Evolutionary conservation across 2,797 vertebrate genomes (phyloP).

Genomic region (Xyrichtys novacula): DNA sequence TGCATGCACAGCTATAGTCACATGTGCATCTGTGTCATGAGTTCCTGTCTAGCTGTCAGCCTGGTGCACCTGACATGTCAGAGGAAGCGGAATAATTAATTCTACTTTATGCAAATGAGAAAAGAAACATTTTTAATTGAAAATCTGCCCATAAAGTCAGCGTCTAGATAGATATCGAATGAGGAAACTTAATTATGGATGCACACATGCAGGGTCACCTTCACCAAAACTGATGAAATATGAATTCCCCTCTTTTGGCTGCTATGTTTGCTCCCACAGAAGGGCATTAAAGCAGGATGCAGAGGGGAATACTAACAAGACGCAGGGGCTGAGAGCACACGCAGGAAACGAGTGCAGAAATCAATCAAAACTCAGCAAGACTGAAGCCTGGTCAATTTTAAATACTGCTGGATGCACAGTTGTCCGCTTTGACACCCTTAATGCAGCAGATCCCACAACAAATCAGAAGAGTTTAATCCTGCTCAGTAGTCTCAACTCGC

Average conservation of each 20-base stretch:
- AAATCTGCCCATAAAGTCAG: constrained; percentile 14
- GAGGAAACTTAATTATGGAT: constrained; percentile 1
- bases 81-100: constrained; percentile 1
- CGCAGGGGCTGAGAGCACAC: constrained; percentile 22
- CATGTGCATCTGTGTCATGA: background rate
- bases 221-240: constrained; percentile 37
- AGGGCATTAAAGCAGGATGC: constrained; percentile 21
- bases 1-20: background rate
- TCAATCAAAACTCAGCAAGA: constrained; percentile 53
- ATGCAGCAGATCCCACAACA: constrained; percentile 45
- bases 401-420: constrained; percentile 27
- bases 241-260: constrained; percentile 38
- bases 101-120: constrained; percentile 18
- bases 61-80: background rate
- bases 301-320: constrained; percentile 45
- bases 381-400: constrained; percentile 47
- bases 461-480: constrained; percentile 48
- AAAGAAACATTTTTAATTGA: constrained; percentile 20
- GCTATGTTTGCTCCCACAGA: constrained; percentile 38
- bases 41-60: constrained; percentile 8
- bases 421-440: constrained; percentile 45
- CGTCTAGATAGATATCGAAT: constrained; percentile 8
- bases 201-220: constrained; percentile 31
- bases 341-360: constrained; percentile 46
- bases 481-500: constrained; percentile 42